phyloP scores from a whole-genome alignment of 2,888 invertebrate species.

The Ophion ellenae region DNA sequence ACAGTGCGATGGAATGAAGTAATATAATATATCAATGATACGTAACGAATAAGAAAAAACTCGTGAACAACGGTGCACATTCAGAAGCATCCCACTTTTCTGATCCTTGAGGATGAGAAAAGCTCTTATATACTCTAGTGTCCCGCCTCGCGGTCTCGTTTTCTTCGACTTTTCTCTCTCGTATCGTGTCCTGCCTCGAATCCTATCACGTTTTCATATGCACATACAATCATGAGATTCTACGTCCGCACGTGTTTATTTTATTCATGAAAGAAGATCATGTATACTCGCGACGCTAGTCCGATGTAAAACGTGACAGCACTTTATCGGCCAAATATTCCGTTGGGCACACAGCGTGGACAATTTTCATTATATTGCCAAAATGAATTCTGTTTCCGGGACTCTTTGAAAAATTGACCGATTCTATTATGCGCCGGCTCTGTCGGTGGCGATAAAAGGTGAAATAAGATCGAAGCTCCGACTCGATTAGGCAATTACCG shows the following conservation, averaged over 20 bases:
- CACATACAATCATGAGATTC: slow-evolving; percentile 16
- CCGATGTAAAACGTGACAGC: not conserved
- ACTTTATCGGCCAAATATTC: not conserved
- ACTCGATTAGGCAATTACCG: not conserved
- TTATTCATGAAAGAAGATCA: slow-evolving; percentile 20
- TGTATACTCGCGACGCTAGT: not conserved
- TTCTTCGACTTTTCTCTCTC: not conserved
- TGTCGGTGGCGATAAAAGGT: too few relatives aligned
- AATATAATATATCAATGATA: not conserved
- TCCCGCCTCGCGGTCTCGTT: not conserved
- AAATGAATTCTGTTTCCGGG: not conserved
- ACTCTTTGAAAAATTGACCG: too few relatives aligned
- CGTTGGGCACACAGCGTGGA: not conserved
- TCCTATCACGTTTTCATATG: slow-evolving; percentile 30
- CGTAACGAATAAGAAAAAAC: not conserved
- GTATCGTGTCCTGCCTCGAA: slow-evolving; percentile 8
- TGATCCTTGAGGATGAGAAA: slow-evolving; percentile 17
- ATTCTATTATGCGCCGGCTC: too few relatives aligned
- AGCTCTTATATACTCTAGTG: slow-evolving; percentile 28
- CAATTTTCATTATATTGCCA: not conserved
- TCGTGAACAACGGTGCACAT: slow-evolving; percentile 33
- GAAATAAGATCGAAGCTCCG: too few relatives aligned
- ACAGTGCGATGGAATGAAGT: not conserved
- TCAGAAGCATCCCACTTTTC: not conserved
- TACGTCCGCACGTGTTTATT: not conserved